Conservation (phyloP, 1,140 invertebrate species). For the Drosophila carrolli region DNA sequence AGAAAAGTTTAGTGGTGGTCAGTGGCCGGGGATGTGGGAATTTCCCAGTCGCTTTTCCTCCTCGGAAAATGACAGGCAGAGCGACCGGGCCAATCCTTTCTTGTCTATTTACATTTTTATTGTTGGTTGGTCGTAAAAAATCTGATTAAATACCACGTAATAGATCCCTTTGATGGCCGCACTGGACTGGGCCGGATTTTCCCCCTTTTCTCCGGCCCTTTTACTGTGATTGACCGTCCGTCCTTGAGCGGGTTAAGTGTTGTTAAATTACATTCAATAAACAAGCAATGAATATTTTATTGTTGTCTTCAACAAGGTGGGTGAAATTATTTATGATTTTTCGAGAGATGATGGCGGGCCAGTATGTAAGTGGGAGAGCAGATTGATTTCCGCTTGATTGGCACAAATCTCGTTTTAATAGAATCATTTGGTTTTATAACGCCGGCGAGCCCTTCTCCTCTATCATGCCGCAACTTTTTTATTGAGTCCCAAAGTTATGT, state of each 20-base stretch:
- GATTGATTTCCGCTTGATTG: constrained; percentile 80
- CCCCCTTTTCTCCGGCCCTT: background rate
- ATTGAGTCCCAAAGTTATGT: constrained; percentile 76
- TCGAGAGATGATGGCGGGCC: background rate
- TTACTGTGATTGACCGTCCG: constrained; percentile 48
- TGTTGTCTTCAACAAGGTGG: constrained; percentile 69
- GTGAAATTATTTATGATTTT: constrained; percentile 71
- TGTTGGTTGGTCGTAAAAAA: constrained; percentile 77
- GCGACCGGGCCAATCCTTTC: constrained; percentile 63
- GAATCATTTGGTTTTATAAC: constrained; percentile 77
- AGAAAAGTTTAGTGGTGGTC: constrained; percentile 56
- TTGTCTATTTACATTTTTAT: constrained; percentile 81
- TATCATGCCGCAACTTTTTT: constrained; percentile 39
- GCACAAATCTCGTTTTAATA: constrained; percentile 81
- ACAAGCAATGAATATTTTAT: constrained; percentile 82
- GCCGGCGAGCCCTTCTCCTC: background rate
- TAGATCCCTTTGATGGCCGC: constrained; percentile 66
- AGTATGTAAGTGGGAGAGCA: constrained; percentile 34
- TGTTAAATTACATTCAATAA: constrained; percentile 83
- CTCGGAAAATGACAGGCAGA: background rate
- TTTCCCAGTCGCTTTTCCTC: background rate
- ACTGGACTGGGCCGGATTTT: background rate
- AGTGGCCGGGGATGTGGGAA: background rate
- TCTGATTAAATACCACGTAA: constrained; percentile 83
- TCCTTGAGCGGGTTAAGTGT: constrained; percentile 71